Evolutionary conservation across 2,888 invertebrate species (phyloP).

Genomic region (Arrhopalites spinosus): DNA sequence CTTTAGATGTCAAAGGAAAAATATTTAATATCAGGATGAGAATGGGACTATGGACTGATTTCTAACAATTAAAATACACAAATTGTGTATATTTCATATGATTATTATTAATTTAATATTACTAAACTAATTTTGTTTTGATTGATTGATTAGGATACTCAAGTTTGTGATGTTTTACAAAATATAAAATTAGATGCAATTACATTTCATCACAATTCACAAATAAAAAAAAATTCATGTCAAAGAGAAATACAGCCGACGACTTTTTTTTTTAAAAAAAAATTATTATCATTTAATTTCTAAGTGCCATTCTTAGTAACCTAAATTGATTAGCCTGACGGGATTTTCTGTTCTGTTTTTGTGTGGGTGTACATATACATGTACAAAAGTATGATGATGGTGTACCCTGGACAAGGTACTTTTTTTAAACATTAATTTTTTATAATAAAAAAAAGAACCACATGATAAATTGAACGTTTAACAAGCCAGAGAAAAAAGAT

Average conservation of each 20-base stretch:
- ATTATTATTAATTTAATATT: neutral
- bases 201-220: neutral
- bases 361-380: no score
- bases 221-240: neutral
- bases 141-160: neutral
- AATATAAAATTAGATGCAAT: neutral
- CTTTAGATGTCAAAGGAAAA: neutral
- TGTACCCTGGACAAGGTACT: no score
- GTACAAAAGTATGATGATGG: no score
- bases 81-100: no score
- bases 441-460: no score
- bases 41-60: conserved; percentile 20
- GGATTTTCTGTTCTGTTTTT: no score
- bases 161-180: no score
- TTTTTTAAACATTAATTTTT: no score
- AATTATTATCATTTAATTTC: neutral
- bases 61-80: conserved; percentile 16
- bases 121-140: neutral
- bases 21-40: conserved; percentile 13
- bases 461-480: no score
- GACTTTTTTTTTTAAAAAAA: neutral
- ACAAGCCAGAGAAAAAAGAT: no score
- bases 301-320: conserved; percentile 11
- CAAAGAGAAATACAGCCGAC: neutral
- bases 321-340: neutral